phyloP scores from a whole-genome alignment of 1,140 invertebrate species.

The Pseudomyrmex dendroicus region DNA sequence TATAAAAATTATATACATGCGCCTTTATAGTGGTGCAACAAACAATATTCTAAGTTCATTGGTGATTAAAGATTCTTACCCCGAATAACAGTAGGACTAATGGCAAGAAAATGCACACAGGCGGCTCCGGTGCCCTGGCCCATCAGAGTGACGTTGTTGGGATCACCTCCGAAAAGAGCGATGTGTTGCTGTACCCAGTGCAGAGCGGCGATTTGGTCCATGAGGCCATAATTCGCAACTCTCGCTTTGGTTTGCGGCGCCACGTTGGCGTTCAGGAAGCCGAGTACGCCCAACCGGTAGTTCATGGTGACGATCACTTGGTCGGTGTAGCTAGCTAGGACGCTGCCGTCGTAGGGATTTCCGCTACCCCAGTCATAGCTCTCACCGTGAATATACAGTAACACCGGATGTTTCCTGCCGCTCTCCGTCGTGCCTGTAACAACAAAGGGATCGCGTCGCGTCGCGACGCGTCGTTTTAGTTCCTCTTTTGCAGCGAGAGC shows the following conservation, averaged over 20 bases:
- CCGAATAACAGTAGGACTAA: conserved; percentile 95
- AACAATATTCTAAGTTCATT: neutral
- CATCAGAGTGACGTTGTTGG: conserved; percentile 94
- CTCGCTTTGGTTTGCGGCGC: conserved; percentile 91
- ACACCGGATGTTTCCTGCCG: conserved; percentile 91
- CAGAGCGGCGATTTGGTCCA: conserved; percentile 96
- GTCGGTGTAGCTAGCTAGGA: conserved; percentile 95
- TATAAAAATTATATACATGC: no score
- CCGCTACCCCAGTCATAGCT: conserved; percentile 98
- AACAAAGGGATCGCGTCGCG: conserved; percentile 56
- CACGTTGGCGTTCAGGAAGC: conserved; percentile 94
- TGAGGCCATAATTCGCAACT: conserved; percentile 96
- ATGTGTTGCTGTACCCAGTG: conserved; percentile 98
- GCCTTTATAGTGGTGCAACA: no score
- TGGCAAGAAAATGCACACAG: conserved; percentile 97
- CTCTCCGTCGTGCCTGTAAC: conserved; percentile 83
- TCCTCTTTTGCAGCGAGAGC: conserved; percentile 31
- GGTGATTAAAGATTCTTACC: conserved; percentile 85
- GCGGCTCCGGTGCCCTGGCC: conserved; percentile 98
- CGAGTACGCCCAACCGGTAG: conserved; percentile 97
- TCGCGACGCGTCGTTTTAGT: conserved; percentile 47
- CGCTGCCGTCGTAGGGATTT: conserved; percentile 97
- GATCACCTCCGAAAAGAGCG: conserved; percentile 94
- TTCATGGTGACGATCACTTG: conserved; percentile 98
- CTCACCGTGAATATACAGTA: conserved; percentile 97